Conservation (phyloP, 2,888 invertebrate species). For the Cylindroiulus punctatus region DNA sequence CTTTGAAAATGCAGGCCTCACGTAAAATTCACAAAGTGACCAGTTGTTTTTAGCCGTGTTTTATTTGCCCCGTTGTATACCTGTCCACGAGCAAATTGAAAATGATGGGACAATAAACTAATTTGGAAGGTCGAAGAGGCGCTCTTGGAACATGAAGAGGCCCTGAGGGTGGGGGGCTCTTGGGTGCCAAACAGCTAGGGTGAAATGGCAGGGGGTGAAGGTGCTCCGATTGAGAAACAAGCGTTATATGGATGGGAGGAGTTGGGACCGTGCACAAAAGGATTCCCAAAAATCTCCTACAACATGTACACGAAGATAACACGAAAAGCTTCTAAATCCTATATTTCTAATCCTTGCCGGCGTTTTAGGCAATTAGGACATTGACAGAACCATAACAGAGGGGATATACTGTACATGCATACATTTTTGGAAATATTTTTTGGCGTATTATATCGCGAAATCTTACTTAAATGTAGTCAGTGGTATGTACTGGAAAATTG, state of each 20-base stretch:
- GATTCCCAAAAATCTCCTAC: not conserved
- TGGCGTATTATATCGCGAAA: too few relatives aligned
- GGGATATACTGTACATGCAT: too few relatives aligned
- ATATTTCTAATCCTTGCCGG: too few relatives aligned
- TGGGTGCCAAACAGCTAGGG: slow-evolving; percentile 42
- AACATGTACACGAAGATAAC: not conserved
- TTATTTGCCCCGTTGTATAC: slow-evolving; percentile 46
- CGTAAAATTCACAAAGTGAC: not conserved
- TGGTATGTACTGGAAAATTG: too few relatives aligned
- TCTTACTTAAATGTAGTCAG: too few relatives aligned
- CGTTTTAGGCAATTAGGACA: too few relatives aligned
- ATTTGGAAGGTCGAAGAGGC: slow-evolving; percentile 7
- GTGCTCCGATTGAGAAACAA: slow-evolving; percentile 13
- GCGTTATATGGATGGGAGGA: not conserved
- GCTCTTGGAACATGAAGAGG: not conserved
- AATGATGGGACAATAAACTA: slow-evolving; percentile 52
- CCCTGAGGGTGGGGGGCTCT: not conserved
- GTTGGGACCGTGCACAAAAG: not conserved
- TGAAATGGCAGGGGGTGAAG: slow-evolving; percentile 36
- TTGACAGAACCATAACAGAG: too few relatives aligned
- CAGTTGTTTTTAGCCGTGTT: slow-evolving; percentile 38
- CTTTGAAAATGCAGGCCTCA: not conserved
- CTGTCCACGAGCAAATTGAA: slow-evolving; percentile 51
- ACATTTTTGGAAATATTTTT: too few relatives aligned
- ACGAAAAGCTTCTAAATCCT: too few relatives aligned